phyloP scores from a whole-genome alignment of 1,140 invertebrate genomes.

The Neodiprion virginianus region DNA sequence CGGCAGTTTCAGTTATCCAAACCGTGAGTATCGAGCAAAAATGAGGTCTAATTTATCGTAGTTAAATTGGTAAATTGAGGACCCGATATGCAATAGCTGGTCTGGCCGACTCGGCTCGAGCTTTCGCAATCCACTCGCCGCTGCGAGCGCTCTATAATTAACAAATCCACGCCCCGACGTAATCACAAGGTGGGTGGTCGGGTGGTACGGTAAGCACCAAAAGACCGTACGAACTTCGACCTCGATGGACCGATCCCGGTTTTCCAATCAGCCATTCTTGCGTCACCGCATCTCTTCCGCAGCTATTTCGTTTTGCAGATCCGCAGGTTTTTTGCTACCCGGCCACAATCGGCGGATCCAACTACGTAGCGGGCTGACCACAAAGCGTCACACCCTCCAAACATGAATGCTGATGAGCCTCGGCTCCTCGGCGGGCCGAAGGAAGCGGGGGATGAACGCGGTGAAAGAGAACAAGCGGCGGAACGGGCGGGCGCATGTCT shows the following conservation, averaged over 20 bases:
- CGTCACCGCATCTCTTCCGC: neutral
- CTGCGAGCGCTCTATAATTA: neutral
- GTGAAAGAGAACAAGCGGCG: neutral
- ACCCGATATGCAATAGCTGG: no score
- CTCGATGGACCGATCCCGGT: neutral
- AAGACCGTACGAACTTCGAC: neutral
- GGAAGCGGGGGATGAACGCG: neutral
- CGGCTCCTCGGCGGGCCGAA: neutral
- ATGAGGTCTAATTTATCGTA: no score
- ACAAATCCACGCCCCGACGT: neutral
- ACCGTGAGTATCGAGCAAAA: no score
- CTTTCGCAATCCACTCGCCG: no score
- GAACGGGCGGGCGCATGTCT: neutral
- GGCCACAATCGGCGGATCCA: neutral
- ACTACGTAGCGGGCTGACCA: neutral
- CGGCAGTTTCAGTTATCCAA: no score
- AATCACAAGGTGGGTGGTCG: neutral
- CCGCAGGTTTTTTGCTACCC: neutral
- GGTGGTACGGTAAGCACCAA: neutral
- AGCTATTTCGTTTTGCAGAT: neutral
- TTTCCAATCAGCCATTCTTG: constrained; percentile 1
- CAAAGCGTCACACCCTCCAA: constrained; percentile 1
- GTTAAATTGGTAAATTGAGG: no score
- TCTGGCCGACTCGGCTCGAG: no score
- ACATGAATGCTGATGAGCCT: constrained; percentile 1